Base-by-base conservation (phyloP, 1,140 invertebrate species). In the Chlorops oryzae region DNA sequence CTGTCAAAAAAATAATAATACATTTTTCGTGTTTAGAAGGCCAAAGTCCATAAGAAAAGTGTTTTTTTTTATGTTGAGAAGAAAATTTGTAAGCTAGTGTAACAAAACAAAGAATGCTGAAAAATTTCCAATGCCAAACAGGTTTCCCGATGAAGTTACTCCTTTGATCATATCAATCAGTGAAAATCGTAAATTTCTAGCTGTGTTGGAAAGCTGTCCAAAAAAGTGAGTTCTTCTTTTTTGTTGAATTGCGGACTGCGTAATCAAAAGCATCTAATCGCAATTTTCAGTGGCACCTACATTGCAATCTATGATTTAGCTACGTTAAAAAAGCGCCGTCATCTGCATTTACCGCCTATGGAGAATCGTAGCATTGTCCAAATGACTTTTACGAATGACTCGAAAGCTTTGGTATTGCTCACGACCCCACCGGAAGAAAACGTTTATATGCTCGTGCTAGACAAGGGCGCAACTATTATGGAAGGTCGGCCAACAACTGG, bases 401-500 rank as follows among this genome's bases (percentile, higher is more conserved):
- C 79, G 10, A 83, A 83, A 62, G 80, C 82, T 52, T 58, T 92
- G 18, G 79, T 81, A 4, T 77, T 82, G 1, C 77, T 90, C 10
- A 83, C 83, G 0, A 82, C 82, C 13, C 78, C 80, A 41, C 83
- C 86, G 0, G 87, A 90, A 58, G 88, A 82, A 73, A 81, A 75
- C 13, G 73, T 91, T 59, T 73, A 86, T 3, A 82, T 81, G 65
- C 87, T 85, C 67, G 80, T 82, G 54, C 84, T 86, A 77, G 87
- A 90, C 56, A 89, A 86, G 63, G 81, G 80, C 0, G 84, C 85
- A 66, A 75, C 89, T 0, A 81, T 88, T 54, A 82, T 82, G 13
- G 78, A 77, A 27, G 75, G 78, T 1, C 82, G 83, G 54, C 74
- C 83, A 51, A 76, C 79, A 23, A 78, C 77, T 55, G 58, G 69